phyloP scores from a whole-genome alignment of 2,797 vertebrate genomes.

The Falco naumanni region DNA sequence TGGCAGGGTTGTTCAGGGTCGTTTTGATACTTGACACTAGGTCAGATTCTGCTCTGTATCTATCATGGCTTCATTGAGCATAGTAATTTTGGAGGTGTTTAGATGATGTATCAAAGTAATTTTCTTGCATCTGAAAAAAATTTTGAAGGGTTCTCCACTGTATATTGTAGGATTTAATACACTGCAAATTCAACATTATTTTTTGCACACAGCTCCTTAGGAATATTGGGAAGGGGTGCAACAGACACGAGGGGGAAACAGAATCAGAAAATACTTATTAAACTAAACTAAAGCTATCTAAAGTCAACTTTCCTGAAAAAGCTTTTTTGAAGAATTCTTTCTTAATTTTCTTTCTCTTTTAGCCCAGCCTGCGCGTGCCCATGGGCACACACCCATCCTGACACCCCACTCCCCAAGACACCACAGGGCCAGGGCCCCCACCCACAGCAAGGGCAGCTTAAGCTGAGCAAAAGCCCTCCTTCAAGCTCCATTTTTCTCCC shows the following conservation, averaged over 20 bases:
- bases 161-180: not conserved
- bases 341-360: not conserved
- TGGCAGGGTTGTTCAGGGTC: not conserved
- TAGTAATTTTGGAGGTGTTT: not conserved
- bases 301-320: not conserved
- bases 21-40: not conserved
- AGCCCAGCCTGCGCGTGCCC: accelerated
- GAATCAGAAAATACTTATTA: not conserved
- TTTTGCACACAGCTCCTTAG: not conserved
- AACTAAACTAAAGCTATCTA: not conserved
- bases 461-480: not conserved
- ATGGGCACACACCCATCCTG: accelerated
- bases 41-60: not conserved
- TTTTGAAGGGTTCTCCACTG: not conserved
- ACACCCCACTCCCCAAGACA: accelerated
- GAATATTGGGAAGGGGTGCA: not conserved
- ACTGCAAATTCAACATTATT: not conserved
- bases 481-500: not conserved
- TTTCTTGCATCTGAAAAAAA: not conserved
- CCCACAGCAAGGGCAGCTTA: not conserved
- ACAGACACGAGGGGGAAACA: not conserved
- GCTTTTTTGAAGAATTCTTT: not conserved
- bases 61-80: not conserved
- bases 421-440: accelerated
- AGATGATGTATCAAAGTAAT: not conserved